Base-by-base conservation (phyloP, 2,797 vertebrate species). In the Falco novaeseelandiae region DNA sequence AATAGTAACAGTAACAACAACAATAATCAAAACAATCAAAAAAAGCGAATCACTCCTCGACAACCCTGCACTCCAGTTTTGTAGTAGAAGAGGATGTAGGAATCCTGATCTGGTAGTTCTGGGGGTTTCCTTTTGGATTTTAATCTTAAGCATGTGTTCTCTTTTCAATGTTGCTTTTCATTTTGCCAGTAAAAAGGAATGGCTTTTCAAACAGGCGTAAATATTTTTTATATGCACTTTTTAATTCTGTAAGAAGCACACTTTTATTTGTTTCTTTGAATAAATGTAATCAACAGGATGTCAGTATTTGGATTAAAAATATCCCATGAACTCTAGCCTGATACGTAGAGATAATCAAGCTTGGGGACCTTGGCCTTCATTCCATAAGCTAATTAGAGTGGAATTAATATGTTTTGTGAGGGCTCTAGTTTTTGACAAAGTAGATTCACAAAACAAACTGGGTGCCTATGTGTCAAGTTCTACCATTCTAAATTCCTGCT, bases 251-350 rank as follows among this genome's bases (percentile, higher is more conserved):
- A 83, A 86, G 18, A 8, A 82, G 3, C 4, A 0, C 78, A 21
- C 26, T 89, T 80, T 54, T 92, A 27, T 88, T 91, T 96, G 21
- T 40, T 79, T 83, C 51, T 79, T 76, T 95, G 71, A 90, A 93
- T 87, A 87, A 86, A 52, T 51, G 44, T 20, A 92, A 91, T 83
- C 61, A 95, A 55, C 21, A 20, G 2, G 9, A 9, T 59, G 25
- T 84, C 62, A 90, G 38, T 49, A n/a, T 51, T 90, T 82, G 22
- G 29, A 76, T 90, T 93, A 87, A 89, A 96, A 82, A 34, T 92
- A 84, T n/a, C 54, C 12, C 2, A 1, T 83, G 51, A 82, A 61
- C 42, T 76, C 38, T 86, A 62, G 26, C 17, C 9, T 83, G 16
- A 63, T 34, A 59, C 2, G 6, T 14, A 46, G 23, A 63, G 44